Conservation (phyloP, 2,113 vertebrate species). For the Ploceus nigricollis region DNA sequence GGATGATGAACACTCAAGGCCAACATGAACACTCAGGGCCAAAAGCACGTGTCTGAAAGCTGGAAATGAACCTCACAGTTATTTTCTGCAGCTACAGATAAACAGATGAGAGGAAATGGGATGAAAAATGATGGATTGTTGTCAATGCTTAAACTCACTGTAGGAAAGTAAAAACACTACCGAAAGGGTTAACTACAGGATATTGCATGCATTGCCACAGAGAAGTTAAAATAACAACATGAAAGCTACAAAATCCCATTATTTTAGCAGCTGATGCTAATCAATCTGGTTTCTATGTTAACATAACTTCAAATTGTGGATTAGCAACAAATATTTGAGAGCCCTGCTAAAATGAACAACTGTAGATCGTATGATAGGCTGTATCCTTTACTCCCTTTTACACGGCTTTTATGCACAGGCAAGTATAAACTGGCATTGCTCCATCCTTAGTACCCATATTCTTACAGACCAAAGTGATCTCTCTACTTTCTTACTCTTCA, state of each 20-base stretch:
- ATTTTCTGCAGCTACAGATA: not conserved
- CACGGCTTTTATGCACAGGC: accelerated
- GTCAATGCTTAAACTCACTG: not conserved
- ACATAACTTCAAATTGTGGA: not conserved
- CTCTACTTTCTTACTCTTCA: not conserved
- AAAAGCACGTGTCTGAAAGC: not conserved
- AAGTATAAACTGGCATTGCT: not conserved
- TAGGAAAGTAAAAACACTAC: not conserved
- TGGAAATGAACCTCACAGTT: not conserved
- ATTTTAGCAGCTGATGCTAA: not conserved
- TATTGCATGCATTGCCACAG: not conserved
- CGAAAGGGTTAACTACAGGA: not conserved
- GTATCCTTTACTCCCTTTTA: not conserved
- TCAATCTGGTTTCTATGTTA: not conserved
- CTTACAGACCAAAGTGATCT: not conserved
- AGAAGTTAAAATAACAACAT: not conserved
- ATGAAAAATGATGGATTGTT: not conserved
- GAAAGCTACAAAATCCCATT: not conserved
- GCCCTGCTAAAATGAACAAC: not conserved
- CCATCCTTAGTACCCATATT: not conserved
- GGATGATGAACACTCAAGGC: not conserved
- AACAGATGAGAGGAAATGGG: not conserved
- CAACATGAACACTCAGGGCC: not conserved
- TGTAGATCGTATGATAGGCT: not conserved
- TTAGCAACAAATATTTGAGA: not conserved